phyloP scores from a whole-genome alignment of 2,797 vertebrate genomes.

The Gymnoscopelus braueri region DNA sequence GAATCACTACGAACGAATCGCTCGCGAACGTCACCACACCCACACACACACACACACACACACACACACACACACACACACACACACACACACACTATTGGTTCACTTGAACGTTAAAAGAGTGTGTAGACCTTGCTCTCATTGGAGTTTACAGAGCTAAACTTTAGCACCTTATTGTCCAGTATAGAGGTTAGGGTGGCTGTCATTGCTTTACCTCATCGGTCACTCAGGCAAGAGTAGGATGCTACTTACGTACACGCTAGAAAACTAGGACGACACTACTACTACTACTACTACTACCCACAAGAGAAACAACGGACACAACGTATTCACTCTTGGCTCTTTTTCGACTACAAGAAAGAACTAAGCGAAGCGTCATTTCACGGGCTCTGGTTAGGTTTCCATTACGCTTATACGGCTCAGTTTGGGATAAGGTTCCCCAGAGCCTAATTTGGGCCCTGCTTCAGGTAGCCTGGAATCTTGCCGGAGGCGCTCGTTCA shows the following conservation, averaged over 20 bases:
- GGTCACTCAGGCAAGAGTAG: slow-evolving; percentile 59
- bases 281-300: slow-evolving; percentile 37
- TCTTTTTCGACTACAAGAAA: slow-evolving; percentile 29
- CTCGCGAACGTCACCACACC: not conserved
- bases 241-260: slow-evolving; percentile 46
- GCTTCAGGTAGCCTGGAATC: no score
- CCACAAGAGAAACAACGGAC: slow-evolving; percentile 12
- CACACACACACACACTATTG: slow-evolving; percentile 32
- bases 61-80: slow-evolving; percentile 25
- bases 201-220: slow-evolving; percentile 71
- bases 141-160: slow-evolving; percentile 71
- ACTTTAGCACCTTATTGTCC: slow-evolving; percentile 79
- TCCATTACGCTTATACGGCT: no score
- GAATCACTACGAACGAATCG: no score
- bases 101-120: slow-evolving; percentile 52
- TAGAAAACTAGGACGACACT: slow-evolving; percentile 41
- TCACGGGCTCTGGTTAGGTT: no score
- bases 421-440: no score
- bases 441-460: no score
- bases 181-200: slow-evolving; percentile 60
- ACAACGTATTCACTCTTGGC: slow-evolving; percentile 37
- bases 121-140: slow-evolving; percentile 43
- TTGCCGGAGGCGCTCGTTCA: no score
- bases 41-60: slow-evolving; percentile 1
- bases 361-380: not conserved